A percentile compares a stretch with the other conserved stretches of the same genome.
Evolutionary conservation across 2,113 vertebrate genomes (phyloP).

Genomic region (Clarias gariepinus): DNA sequence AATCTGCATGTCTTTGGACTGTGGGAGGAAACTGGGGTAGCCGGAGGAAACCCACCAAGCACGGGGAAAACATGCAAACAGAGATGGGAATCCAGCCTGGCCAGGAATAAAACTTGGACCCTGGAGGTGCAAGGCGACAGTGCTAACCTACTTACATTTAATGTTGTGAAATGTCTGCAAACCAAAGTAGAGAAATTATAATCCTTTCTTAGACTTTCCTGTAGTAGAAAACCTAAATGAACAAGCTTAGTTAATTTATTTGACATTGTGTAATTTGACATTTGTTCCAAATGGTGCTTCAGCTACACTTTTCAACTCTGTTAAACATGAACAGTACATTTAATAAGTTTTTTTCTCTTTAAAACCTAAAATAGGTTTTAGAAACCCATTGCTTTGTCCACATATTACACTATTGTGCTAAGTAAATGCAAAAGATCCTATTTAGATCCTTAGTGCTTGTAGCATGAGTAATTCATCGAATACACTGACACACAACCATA

Average conservation of each 20-base stretch:
- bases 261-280: background rate
- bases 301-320: background rate
- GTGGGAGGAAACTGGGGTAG: too few species aligned
- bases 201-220: background rate
- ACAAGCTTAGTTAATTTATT: background rate
- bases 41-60: too few species aligned
- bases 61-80: too few species aligned
- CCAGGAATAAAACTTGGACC: too few species aligned
- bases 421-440: background rate
- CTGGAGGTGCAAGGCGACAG: too few species aligned
- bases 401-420: background rate
- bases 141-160: background rate
- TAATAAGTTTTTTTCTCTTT: background rate
- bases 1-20: too few species aligned
- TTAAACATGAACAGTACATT: background rate
- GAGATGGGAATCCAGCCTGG: too few species aligned
- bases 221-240: background rate
- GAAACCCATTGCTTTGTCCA: background rate
- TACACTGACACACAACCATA: background rate
- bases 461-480: constrained; percentile 41
- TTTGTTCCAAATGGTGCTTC: background rate
- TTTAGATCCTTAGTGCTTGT: constrained; percentile 10
- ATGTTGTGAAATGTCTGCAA: background rate
- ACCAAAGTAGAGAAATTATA: background rate
- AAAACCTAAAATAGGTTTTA: background rate